Conservation (phyloP, 2,888 invertebrate species). For the Drosophila suboccidentalis region DNA sequence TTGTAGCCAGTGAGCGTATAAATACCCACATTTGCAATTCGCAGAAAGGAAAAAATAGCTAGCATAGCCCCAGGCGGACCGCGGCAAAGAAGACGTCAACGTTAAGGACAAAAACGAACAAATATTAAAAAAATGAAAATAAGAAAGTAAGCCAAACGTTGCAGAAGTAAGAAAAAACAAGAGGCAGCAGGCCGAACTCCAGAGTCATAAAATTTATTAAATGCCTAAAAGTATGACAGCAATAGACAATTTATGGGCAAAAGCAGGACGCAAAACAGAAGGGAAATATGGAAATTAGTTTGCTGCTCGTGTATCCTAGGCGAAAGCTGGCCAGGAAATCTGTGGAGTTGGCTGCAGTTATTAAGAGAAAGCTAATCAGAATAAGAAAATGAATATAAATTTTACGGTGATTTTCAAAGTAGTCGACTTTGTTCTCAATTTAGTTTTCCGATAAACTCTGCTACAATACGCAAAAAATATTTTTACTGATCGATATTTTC, state of each 20-base stretch:
- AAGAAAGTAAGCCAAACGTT: constrained; percentile 16
- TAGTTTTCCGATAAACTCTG: not conserved
- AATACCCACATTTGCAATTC: constrained; percentile 72
- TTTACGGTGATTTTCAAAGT: not conserved
- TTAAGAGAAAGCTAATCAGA: constrained; percentile 14
- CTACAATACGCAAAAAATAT: not conserved
- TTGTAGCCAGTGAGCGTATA: constrained; percentile 48
- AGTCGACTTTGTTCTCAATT: not conserved
- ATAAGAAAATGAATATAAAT: constrained; percentile 3
- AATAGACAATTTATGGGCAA: constrained; percentile 72
- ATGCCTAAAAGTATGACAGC: constrained; percentile 80
- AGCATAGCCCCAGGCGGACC: constrained; percentile 65
- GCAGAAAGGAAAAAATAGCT: constrained; percentile 32
- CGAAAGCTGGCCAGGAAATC: constrained; percentile 22
- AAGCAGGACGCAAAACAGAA: constrained; percentile 14
- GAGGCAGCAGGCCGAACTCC: constrained; percentile 27
- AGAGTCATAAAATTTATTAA: constrained; percentile 79
- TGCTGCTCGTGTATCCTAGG: constrained; percentile 20
- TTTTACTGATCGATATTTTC: not conserved
- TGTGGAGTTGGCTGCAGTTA: constrained; percentile 5
- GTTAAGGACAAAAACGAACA: constrained; percentile 47
- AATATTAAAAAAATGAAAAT: constrained; percentile 57
- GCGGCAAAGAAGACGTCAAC: constrained; percentile 42
- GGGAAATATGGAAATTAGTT: constrained; percentile 58
- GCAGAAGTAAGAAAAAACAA: constrained; percentile 30